Base-by-base conservation (phyloP, 2,888 invertebrate genomes). In the Eulithis prunata region DNA sequence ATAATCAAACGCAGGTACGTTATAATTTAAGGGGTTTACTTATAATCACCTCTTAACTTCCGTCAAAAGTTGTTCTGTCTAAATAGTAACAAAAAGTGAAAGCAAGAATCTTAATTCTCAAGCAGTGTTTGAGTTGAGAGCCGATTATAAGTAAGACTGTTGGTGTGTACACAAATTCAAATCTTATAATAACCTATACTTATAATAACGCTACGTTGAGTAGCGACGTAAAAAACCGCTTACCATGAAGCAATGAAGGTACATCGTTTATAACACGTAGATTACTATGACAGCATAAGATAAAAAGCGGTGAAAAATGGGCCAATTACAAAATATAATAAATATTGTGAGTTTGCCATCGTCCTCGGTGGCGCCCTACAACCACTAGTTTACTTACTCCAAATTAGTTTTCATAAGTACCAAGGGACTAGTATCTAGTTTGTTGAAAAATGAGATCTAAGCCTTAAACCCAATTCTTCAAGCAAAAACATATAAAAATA, bases 301-400 rank as follows among this genome's bases (percentile, higher is more conserved):
- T 85, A 83, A 80, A 79, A 77, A 77, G 41, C 66, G 60, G 66
- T 70, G 70, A 78, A 70, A 91, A 88, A 85, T 87, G 76, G 91
- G 87, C 78, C 90, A 87, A 88, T 91, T 91, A 87, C 91, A 88
- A 90, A 90, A 92, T 91, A 87, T 88, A 85, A 86, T 89, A 92
- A 91, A 90, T 89, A 91, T 90, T 87, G 87, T 86, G 77, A 84
- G 81, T 83, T 81, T 83, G 73, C 78, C 70, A 58, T 69, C 77
- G 83, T 85, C 83, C 83, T 85, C 86, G 77, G 66, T 62, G 77
- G 77, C 77, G 85, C 86, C 87, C 87, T 85, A 87, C 64, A 71
- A 86, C 68, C 86, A 87, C 88, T 82, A 88, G 89, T 91, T 90
- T 90, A 73, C 82, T 82, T 81, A 81, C 81, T 91, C 91, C 80